These are phyloP conservation scores for Cyprinus carpio DNA, from an alignment of 2,113 vertebrate genomes.

Conservation along the genomic window DNA sequence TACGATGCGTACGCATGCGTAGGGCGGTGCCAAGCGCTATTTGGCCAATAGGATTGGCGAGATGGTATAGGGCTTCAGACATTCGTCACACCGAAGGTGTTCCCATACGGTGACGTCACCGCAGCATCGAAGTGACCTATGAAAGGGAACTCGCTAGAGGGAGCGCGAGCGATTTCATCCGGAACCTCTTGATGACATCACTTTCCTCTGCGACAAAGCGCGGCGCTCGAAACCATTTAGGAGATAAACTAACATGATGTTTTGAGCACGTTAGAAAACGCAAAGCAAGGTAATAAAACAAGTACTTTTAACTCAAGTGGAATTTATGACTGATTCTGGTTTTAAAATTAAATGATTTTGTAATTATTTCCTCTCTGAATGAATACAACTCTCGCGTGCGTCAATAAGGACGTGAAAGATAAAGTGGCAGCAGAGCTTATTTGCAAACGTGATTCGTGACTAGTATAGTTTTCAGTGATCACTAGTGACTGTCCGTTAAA, in stretches of 20 bases:
- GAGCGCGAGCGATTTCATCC: background rate
- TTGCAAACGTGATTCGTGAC: background rate
- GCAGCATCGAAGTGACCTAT: no score
- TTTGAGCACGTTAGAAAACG: background rate
- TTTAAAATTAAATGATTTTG: background rate
- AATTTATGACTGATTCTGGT: background rate
- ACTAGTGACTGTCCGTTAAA: no score
- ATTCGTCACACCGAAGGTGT: no score
- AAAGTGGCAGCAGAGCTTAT: background rate
- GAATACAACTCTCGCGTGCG: background rate
- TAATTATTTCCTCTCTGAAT: background rate
- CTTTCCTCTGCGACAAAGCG: background rate
- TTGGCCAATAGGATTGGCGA: no score
- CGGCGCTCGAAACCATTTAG: background rate
- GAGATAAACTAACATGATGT: background rate
- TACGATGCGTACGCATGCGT: no score
- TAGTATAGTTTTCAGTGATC: background rate
- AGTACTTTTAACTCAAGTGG: no score
- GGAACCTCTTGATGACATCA: slow-evolving; percentile 4
- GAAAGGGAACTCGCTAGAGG: slow-evolving; percentile 11
- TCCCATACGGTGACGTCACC: no score
- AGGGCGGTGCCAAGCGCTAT: no score
- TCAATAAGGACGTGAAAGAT: background rate
- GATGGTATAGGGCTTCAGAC: no score
- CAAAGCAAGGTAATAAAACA: background rate